These are phyloP conservation scores for Diplogasteroides magnus DNA, from an alignment of 1,140 invertebrate genomes.

Conservation along the genomic window DNA sequence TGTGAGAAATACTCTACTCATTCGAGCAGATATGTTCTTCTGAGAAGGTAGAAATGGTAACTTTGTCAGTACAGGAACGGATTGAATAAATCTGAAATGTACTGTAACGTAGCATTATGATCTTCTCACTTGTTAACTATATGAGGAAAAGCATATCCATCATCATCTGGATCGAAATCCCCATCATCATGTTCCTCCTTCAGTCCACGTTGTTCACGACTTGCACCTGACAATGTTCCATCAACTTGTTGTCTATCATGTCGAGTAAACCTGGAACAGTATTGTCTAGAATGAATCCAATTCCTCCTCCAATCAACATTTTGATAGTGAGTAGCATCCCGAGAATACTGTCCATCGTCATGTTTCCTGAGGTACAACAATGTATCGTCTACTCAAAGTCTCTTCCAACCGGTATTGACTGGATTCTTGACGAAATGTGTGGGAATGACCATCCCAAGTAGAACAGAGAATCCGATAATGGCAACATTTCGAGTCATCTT, in stretches of 20 bases:
- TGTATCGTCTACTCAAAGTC: too few species aligned
- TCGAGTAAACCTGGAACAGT: slow-evolving; percentile 8
- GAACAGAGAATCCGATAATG: slow-evolving; percentile 20
- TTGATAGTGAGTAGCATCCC: slow-evolving; percentile 12
- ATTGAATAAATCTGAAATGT: background rate
- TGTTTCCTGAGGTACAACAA: too few species aligned
- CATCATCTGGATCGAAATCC: slow-evolving; percentile 3
- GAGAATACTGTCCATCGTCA: slow-evolving; percentile 16
- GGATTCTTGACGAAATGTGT: slow-evolving; percentile 22
- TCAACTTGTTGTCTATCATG: too few species aligned
- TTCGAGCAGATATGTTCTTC: background rate
- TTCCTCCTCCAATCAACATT: slow-evolving; percentile 23
- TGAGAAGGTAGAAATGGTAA: slow-evolving; percentile 9
- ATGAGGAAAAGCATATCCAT: slow-evolving; percentile 6
- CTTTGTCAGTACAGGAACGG: background rate
- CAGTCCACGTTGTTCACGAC: slow-evolving; percentile 15
- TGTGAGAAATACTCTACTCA: too few species aligned
- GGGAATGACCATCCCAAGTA: slow-evolving; percentile 8
- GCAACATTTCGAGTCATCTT: slow-evolving; percentile 16
- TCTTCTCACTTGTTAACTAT: slow-evolving; percentile 6
- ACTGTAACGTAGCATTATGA: too few species aligned
- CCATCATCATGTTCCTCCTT: background rate
- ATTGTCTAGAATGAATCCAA: slow-evolving; percentile 19
- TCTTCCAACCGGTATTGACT: too few species aligned
- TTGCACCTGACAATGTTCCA: too few species aligned